Percentiles rank a stretch among this genome's conserved stretches.
Conservation (phyloP, 2,797 vertebrate genomes). For the Falco berigora region DNA sequence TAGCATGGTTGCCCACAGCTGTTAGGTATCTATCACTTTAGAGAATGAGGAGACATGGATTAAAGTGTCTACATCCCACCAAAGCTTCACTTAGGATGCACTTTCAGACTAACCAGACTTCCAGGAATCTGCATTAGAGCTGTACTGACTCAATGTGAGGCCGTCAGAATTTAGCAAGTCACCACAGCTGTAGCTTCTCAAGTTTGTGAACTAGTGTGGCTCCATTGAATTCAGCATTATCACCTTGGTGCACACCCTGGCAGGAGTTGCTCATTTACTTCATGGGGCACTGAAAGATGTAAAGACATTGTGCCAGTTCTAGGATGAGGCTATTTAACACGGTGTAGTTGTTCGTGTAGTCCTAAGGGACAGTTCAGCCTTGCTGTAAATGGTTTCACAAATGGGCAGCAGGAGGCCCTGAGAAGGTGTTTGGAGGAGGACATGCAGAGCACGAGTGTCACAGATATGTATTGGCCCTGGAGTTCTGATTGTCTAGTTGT, state of each 20-base stretch:
- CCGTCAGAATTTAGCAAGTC: not conserved
- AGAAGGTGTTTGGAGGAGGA: not conserved
- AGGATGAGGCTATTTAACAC: not conserved
- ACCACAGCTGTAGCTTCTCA: not conserved
- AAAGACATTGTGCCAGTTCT: not conserved
- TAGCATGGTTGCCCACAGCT: not conserved
- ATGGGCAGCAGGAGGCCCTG: not conserved
- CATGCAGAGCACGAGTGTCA: not conserved
- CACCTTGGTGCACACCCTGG: accelerated
- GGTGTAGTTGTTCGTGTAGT: accelerated
- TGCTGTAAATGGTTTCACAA: not conserved
- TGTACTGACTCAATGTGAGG: not conserved
- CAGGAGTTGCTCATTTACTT: not conserved
- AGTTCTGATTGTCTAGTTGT: not conserved
- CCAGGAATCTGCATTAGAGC: not conserved
- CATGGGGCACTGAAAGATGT: not conserved
- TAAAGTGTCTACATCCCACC: not conserved
- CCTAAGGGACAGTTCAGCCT: not conserved
- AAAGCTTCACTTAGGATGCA: not conserved
- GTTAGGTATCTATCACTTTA: not conserved
- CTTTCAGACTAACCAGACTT: not conserved
- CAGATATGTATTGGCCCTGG: not conserved
- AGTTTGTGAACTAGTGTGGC: not conserved
- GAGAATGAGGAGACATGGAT: not conserved
- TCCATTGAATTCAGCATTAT: not conserved